Conservation (phyloP, 1,140 invertebrate species). For the Conus ventricosus region DNA sequence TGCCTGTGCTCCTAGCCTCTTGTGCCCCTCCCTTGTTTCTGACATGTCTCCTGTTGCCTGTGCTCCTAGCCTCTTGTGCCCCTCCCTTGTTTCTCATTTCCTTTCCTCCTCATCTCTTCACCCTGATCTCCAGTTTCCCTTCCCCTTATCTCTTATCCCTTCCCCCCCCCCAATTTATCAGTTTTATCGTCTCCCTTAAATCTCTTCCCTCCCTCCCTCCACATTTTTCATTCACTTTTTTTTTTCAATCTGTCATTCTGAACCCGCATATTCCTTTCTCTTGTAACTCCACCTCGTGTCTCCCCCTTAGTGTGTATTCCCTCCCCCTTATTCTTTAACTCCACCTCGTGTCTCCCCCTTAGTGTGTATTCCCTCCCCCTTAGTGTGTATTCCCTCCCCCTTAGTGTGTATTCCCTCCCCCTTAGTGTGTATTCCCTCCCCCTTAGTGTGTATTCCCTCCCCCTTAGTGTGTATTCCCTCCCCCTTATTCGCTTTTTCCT, state of each 20-base stretch:
- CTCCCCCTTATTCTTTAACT: neutral
- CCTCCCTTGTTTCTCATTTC: no score
- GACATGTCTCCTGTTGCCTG: no score
- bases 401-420: no score
- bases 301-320: neutral
- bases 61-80: no score
- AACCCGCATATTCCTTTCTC: neutral
- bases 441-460: no score
- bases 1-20: no score
- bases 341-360: neutral
- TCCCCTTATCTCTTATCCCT: neutral
- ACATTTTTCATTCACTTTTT: neutral
- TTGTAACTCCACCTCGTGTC: neutral
- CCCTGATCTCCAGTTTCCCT: neutral
- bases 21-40: no score
- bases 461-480: no score
- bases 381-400: neutral
- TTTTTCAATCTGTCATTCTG: neutral
- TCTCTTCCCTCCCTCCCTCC: neutral
- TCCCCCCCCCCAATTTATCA: neutral
- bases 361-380: neutral
- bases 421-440: neutral
- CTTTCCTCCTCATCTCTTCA: conserved; percentile 7
- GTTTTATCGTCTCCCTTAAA: neutral
- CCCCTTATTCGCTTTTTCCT: neutral